Conservation (phyloP, 2,113 vertebrate species). For the Lates calcarifer region DNA sequence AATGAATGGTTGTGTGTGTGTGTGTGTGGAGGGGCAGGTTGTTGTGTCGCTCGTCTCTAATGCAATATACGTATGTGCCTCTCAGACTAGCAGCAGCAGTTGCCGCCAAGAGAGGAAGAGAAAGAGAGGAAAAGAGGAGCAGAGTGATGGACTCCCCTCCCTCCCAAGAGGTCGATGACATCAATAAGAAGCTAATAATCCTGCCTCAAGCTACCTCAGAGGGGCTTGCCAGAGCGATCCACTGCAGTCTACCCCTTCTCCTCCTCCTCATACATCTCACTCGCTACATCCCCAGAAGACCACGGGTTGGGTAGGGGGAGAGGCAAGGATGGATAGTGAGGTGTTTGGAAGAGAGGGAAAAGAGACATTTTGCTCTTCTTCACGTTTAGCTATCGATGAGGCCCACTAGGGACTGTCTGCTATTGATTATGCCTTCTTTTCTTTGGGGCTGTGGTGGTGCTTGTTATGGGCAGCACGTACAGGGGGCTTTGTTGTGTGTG, state of each 20-base stretch:
- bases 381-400: conserved; percentile 82
- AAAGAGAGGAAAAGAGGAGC: conserved; percentile 57
- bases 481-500: conserved; percentile 47
- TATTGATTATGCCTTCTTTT: conserved; percentile 81
- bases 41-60: conserved; percentile 66
- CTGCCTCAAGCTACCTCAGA: conserved; percentile 77
- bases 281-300: conserved; percentile 68
- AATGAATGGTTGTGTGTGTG: conserved; percentile 37
- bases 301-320: conserved; percentile 54
- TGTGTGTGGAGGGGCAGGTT: conserved; percentile 48
- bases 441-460: conserved; percentile 64
- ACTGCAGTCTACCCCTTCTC: conserved; percentile 74
- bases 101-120: conserved; percentile 61
- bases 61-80: conserved; percentile 75
- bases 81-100: conserved; percentile 57
- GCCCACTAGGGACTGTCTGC: conserved; percentile 78
- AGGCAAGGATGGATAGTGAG: conserved; percentile 52
- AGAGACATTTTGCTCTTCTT: conserved; percentile 75
- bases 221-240: conserved; percentile 67
- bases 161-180: conserved; percentile 80
- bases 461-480: conserved; percentile 80
- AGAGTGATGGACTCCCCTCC: conserved; percentile 75
- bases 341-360: conserved; percentile 56
- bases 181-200: conserved; percentile 85
- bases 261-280: conserved; percentile 68